Conservation (phyloP, 2,888 invertebrate species). For the Dioctria rufipes region DNA sequence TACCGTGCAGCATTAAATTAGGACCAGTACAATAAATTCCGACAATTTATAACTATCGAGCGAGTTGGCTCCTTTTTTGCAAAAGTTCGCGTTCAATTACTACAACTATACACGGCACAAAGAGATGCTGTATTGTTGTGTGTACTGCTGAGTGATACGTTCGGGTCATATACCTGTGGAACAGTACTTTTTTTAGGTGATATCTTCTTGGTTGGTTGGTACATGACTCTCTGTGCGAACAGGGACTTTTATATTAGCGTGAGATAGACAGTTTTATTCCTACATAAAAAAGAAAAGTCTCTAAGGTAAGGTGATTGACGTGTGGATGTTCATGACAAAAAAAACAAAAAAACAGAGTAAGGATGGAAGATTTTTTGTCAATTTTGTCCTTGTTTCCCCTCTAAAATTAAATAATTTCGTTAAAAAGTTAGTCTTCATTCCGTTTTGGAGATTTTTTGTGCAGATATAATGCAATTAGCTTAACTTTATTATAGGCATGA, state of each 20-base stretch:
- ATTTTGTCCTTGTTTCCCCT: too few species aligned
- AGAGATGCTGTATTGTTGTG: neutral
- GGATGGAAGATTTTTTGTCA: too few species aligned
- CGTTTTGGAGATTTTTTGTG: too few species aligned
- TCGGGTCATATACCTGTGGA: slow-evolving; percentile 35
- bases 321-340: too few species aligned
- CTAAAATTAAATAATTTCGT: too few species aligned
- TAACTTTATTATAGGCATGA: too few species aligned
- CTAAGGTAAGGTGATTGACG: slow-evolving; percentile 17
- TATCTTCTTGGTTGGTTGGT: slow-evolving; percentile 1
- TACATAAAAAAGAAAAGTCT: neutral
- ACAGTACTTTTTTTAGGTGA: slow-evolving; percentile 14
- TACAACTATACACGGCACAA: neutral
- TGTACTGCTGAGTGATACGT: neutral
- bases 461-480: too few species aligned
- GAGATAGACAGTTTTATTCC: slow-evolving; percentile 46
- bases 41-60: slow-evolving; percentile 55
- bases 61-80: slow-evolving; percentile 53
- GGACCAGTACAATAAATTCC: slow-evolving; percentile 55
- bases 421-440: too few species aligned
- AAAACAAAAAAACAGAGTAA: slow-evolving; percentile 4
- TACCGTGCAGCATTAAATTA: slow-evolving; percentile 42
- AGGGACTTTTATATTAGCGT: slow-evolving; percentile 53
- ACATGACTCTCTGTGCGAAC: slow-evolving; percentile 12
- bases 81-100: slow-evolving; percentile 28